Conservation (phyloP, 2,797 vertebrate species). For the Phalanger gymnotis region DNA sequence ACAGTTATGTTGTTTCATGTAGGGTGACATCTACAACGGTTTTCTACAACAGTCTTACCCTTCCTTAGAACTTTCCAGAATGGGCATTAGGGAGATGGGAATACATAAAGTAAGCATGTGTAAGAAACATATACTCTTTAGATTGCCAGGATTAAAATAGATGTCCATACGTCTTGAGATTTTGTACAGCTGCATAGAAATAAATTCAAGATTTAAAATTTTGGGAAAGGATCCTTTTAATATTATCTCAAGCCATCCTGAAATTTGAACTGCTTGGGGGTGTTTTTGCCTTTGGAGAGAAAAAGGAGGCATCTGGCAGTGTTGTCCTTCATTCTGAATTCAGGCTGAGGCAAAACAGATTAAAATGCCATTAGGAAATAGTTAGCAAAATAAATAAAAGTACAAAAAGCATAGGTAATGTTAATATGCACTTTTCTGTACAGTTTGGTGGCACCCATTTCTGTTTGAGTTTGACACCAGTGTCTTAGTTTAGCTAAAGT, state of each 20-base stretch:
- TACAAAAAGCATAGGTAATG: not conserved
- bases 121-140: not conserved
- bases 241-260: not conserved
- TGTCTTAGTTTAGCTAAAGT: not conserved
- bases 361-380: not conserved
- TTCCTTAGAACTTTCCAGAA: not conserved
- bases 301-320: not conserved
- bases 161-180: not conserved
- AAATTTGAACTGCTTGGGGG: not conserved
- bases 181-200: not conserved
- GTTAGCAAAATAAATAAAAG: not conserved
- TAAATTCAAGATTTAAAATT: not conserved
- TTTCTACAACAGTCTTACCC: not conserved
- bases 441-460: not conserved
- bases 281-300: not conserved
- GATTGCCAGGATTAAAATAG: not conserved
- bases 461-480: not conserved
- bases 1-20: not conserved
- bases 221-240: not conserved
- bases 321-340: not conserved
- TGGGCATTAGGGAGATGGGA: not conserved
- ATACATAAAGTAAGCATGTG: not conserved
- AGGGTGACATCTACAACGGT: not conserved
- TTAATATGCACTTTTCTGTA: not conserved
- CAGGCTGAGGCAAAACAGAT: not conserved